Conservation (phyloP, 2,113 vertebrate species). For the Stomatorhinus ivindoensis region DNA sequence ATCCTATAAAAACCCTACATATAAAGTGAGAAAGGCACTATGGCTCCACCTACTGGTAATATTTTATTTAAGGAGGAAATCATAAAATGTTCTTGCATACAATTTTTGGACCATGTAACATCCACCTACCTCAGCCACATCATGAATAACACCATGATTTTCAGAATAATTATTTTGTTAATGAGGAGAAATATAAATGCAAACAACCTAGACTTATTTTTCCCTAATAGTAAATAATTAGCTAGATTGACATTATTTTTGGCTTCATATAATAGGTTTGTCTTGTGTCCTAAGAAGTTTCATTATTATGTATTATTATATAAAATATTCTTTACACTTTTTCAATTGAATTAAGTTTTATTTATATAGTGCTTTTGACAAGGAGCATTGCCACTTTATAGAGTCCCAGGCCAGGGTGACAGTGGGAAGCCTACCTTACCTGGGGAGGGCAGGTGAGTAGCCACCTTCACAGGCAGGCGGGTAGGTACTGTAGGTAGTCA, state of each 20-base stretch:
- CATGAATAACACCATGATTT: neutral
- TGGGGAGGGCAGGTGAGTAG: neutral
- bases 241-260: neutral
- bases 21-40: neutral
- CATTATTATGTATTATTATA: no score
- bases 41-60: constrained; percentile 1
- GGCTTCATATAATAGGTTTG: neutral
- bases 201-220: neutral
- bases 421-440: no score
- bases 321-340: no score
- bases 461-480: no score
- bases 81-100: neutral
- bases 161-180: neutral
- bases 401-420: no score
- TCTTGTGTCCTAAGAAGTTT: neutral
- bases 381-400: no score
- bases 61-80: neutral
- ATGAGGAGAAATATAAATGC: neutral
- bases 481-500: neutral
- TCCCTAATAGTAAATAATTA: neutral
- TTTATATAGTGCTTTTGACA: no score
- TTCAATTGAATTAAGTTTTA: no score
- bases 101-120: neutral
- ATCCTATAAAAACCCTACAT: neutral
- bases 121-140: neutral